These are phyloP conservation scores for Drosophila demipolita DNA, from an alignment of 2,888 invertebrate genomes.

Conservation along the genomic window DNA sequence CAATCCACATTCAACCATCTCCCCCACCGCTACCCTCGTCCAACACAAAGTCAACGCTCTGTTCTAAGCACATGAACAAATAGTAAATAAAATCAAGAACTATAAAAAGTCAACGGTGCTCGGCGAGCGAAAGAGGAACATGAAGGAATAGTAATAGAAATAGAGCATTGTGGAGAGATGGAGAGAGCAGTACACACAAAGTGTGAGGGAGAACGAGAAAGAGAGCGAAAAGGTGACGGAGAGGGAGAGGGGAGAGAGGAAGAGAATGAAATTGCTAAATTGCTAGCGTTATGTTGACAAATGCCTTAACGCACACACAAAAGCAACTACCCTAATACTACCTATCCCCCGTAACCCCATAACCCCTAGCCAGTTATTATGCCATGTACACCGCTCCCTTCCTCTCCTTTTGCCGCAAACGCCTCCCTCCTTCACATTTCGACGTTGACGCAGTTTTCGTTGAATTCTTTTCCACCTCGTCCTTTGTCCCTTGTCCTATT, in stretches of 20 bases:
- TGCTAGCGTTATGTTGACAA: conserved; percentile 72
- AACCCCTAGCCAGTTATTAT: background rate
- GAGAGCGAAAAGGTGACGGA: too few relatives aligned
- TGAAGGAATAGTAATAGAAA: background rate
- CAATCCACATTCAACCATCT: background rate
- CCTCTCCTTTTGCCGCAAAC: background rate
- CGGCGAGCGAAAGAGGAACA: background rate
- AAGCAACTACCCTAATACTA: conserved; percentile 12
- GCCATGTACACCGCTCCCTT: background rate
- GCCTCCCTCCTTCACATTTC: background rate
- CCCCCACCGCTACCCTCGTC: background rate
- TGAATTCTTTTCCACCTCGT: conserved; percentile 5
- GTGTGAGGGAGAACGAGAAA: too few relatives aligned
- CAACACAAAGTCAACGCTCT: background rate
- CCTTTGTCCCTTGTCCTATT: background rate
- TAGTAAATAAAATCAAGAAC: conserved; percentile 77
- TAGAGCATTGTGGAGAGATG: background rate
- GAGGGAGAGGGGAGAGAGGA: background rate
- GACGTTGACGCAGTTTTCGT: conserved; percentile 38
- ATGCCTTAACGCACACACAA: conserved; percentile 52
- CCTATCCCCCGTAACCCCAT: background rate
- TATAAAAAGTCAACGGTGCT: conserved; percentile 56
- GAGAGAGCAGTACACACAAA: too few relatives aligned
- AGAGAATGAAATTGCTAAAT: conserved; percentile 46
- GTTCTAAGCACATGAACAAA: conserved; percentile 53